These are phyloP conservation scores for Parapristionchus giblindavisi DNA, from an alignment of 2,888 invertebrate species.

Conservation along the genomic window DNA sequence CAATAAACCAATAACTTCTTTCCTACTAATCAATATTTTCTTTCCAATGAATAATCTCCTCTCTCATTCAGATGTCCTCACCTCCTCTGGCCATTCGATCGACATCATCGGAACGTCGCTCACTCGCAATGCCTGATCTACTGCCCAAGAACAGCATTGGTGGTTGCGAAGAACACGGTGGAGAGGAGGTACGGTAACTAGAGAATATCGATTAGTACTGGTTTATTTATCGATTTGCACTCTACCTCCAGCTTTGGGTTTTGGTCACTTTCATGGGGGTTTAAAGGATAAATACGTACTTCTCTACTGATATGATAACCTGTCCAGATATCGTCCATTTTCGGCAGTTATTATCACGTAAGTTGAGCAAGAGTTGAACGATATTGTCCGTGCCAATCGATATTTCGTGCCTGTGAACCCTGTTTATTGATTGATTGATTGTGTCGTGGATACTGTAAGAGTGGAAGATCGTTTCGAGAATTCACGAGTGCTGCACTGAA, in stretches of 20 bases:
- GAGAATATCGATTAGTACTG: too few relatives aligned
- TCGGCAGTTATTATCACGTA: constrained; percentile 67
- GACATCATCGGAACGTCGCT: neutral
- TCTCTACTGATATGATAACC: too few relatives aligned
- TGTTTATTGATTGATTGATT: neutral
- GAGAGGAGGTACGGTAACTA: constrained; percentile 47
- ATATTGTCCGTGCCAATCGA: neutral
- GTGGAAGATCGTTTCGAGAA: too few relatives aligned
- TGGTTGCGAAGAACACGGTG: constrained; percentile 44
- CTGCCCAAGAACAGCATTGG: constrained; percentile 53
- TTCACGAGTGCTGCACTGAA: too few relatives aligned
- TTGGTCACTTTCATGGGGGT: too few relatives aligned
- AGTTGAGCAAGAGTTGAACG: constrained; percentile 47
- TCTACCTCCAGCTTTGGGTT: too few relatives aligned
- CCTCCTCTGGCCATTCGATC: constrained; percentile 33
- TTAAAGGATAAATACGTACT: too few relatives aligned
- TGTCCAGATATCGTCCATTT: constrained; percentile 65
- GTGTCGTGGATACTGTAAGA: too few relatives aligned
- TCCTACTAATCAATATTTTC: too few relatives aligned
- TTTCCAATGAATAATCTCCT: neutral
- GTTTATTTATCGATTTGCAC: too few relatives aligned
- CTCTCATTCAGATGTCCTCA: constrained; percentile 8
- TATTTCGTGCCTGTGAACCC: neutral
- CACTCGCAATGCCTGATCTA: constrained; percentile 57
- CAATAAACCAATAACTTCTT: too few relatives aligned